A percentile compares a stretch with the other conserved stretches of the same genome.
phyloP scores from a whole-genome alignment of 2,113 vertebrate species.

The Amazona guildingii region DNA sequence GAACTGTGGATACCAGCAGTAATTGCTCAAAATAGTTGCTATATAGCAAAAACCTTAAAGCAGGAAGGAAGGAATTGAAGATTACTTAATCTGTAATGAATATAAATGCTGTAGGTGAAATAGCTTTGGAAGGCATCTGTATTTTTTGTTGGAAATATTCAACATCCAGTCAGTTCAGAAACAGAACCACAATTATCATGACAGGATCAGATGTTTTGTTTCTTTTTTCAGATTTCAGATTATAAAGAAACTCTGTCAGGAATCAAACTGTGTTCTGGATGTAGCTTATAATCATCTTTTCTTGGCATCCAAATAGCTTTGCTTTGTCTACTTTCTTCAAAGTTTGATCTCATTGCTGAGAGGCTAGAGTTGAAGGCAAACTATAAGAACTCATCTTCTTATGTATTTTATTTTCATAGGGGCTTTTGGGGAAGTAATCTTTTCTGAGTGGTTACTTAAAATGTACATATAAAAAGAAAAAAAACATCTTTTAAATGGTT shows the following conservation, averaged over 20 bases:
- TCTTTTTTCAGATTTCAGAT: not conserved
- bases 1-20: not conserved
- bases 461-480: not conserved
- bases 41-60: not conserved
- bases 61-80: not conserved
- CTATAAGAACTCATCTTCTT: not conserved
- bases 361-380: not conserved
- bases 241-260: not conserved
- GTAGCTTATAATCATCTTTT: not conserved
- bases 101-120: not conserved
- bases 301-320: not conserved
- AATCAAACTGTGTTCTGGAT: not conserved
- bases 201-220: not conserved
- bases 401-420: not conserved
- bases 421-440: not conserved
- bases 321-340: not conserved
- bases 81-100: not conserved
- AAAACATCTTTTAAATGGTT: not conserved
- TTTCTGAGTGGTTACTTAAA: not conserved
- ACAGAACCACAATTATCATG: not conserved
- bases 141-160: not conserved
- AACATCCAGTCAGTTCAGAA: not conserved
- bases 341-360: not conserved
- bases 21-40: not conserved
- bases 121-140: not conserved